Evolutionary conservation across 2,888 invertebrate genomes (phyloP), one percentile per base, ranked within the genome.

Genomic region (Archaeoteleia sp.): DNA sequence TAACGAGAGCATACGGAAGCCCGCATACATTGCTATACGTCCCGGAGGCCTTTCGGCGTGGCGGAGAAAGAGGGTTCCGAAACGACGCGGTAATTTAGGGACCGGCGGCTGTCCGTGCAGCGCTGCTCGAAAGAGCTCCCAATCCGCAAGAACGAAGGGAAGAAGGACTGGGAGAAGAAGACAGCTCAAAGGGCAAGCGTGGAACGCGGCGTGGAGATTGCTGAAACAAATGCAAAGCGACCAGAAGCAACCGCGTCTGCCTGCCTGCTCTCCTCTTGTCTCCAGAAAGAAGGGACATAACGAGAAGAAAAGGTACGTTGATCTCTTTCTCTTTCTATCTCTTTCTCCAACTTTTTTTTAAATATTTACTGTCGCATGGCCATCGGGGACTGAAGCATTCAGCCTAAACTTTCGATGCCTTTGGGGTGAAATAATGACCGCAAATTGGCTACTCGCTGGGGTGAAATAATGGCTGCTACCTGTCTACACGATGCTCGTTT

Each of bases 221-320:
- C 75, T 75, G 78, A 81, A 82, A 82, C 79, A 81, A 83, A 83
- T 83, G 82, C 83, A 83, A 83, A 83, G 80, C 77, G 80, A 70
- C 55, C 40, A 46, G 42, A 35, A 45, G 51, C 39, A 49, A 46
- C 48, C 53, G 60, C 58, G 62, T 51, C 61, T 20, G 40, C 45
- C 61, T 39, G 6, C 37, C 30, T 48, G 45, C 53, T 68, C 60
- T 45, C 15, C 57, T 54, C 48, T 63, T 55, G 62, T 62, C 60
- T 48, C 49, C 37, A 25, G 27, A 35, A 32, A 49, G 58, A 39
- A 55, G 45, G 42, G 67, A 62, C 62, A 62, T 73, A 67, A 57
- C 46, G 60, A 54, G 68, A 45, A 62, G 58, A 65, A 35, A 60
- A 57, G 46, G 53, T n/a, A 46, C 30, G 25, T 10, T 13, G 37